Conservation (phyloP, 1,140 invertebrate genomes). For the Saccostrea echinata region DNA sequence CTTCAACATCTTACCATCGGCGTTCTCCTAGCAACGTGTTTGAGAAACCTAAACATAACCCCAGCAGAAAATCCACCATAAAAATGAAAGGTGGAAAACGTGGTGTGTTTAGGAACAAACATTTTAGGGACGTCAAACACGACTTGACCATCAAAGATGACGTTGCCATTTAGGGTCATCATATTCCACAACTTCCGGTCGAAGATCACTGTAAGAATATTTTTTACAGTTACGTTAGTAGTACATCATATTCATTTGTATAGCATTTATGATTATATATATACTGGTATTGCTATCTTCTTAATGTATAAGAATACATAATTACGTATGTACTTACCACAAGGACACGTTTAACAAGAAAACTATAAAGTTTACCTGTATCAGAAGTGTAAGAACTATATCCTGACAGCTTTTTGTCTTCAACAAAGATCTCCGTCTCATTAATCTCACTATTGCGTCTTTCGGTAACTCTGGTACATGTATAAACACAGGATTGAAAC, state of each 20-base stretch:
- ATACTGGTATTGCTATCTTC: background rate
- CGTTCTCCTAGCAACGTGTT: background rate
- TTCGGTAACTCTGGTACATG: background rate
- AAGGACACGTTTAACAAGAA: background rate
- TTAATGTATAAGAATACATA: no score
- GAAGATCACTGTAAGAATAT: background rate
- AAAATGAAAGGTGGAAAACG: background rate
- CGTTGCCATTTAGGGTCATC: conserved; percentile 15
- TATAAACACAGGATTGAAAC: background rate
- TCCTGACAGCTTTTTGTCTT: background rate
- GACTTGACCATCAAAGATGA: conserved; percentile 8
- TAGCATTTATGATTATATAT: no score
- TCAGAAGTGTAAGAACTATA: background rate
- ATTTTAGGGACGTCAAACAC: background rate
- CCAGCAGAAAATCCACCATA: background rate
- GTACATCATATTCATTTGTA: no score
- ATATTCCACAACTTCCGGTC: background rate
- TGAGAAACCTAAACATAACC: background rate
- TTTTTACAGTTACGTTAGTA: background rate
- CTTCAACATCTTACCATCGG: background rate
- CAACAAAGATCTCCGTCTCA: background rate
- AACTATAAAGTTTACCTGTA: background rate
- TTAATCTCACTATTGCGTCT: background rate
- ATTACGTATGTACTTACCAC: background rate
- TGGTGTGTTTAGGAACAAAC: background rate